These are phyloP conservation scores for Psammodynastes pulverulentus DNA, from an alignment of 2,113 vertebrate species.

Conservation along the genomic window DNA sequence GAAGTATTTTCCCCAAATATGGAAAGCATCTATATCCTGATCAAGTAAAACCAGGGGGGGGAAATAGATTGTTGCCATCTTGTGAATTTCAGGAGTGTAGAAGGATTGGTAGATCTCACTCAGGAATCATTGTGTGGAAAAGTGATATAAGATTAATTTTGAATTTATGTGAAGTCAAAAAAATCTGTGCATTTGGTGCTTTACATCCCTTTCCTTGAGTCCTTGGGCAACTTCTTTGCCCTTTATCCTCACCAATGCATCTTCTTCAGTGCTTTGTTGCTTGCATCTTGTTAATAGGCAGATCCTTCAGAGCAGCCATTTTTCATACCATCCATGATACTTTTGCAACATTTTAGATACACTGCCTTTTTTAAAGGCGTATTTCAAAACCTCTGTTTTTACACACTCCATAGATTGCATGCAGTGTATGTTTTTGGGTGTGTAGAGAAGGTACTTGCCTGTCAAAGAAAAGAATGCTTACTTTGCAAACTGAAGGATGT, in stretches of 20 bases:
- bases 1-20: background rate
- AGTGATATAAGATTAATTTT: background rate
- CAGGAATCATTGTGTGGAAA: background rate
- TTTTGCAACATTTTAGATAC: background rate
- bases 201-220: background rate
- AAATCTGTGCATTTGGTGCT: background rate
- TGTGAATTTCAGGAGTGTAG: background rate
- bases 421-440: no score
- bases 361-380: no score
- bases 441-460: background rate
- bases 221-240: background rate
- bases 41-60: background rate
- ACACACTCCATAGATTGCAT: background rate
- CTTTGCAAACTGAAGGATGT: constrained; percentile 87
- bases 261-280: background rate
- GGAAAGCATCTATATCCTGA: background rate
- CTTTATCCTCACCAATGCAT: background rate
- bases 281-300: background rate
- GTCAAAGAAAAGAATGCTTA: constrained; percentile 52
- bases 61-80: background rate
- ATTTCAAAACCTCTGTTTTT: background rate
- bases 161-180: background rate
- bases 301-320: background rate
- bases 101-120: background rate
- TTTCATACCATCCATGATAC: background rate